Conservation (phyloP, 2,888 invertebrate genomes). For the Rhyacophila evoluta region DNA sequence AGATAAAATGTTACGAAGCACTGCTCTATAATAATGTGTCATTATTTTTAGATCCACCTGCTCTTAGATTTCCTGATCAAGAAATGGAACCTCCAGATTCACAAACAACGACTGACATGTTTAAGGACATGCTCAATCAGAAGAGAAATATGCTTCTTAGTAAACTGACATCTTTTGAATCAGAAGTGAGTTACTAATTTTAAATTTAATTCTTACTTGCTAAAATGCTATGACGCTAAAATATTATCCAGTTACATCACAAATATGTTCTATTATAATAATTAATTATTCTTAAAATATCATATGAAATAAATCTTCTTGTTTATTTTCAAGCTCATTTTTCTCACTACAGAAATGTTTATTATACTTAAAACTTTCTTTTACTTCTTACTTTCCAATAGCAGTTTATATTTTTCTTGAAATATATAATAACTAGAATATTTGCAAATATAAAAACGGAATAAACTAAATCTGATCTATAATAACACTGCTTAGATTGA, state of each 20-base stretch:
- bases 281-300: too few relatives aligned
- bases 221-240: not conserved
- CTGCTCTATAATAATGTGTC: too few relatives aligned
- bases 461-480: not conserved
- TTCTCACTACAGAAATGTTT: too few relatives aligned
- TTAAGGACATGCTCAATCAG: conserved; percentile 93
- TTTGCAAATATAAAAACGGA: too few relatives aligned
- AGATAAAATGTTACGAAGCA: too few relatives aligned
- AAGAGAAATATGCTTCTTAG: conserved; percentile 89
- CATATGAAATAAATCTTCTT: too few relatives aligned
- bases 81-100: conserved; percentile 76
- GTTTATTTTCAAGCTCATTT: not conserved
- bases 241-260: too few relatives aligned
- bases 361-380: too few relatives aligned
- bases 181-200: conserved; percentile 78
- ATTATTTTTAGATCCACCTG: conserved; percentile 70
- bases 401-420: too few relatives aligned
- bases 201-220: not conserved
- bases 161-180: conserved; percentile 90
- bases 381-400: too few relatives aligned
- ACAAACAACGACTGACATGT: conserved; percentile 90
- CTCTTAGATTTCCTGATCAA: conserved; percentile 69
- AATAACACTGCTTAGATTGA: not conserved
- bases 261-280: too few relatives aligned
- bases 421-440: too few relatives aligned